These are phyloP conservation scores for Iguana delicatissima DNA, from an alignment of 2,797 vertebrate species.

Conservation along the genomic window DNA sequence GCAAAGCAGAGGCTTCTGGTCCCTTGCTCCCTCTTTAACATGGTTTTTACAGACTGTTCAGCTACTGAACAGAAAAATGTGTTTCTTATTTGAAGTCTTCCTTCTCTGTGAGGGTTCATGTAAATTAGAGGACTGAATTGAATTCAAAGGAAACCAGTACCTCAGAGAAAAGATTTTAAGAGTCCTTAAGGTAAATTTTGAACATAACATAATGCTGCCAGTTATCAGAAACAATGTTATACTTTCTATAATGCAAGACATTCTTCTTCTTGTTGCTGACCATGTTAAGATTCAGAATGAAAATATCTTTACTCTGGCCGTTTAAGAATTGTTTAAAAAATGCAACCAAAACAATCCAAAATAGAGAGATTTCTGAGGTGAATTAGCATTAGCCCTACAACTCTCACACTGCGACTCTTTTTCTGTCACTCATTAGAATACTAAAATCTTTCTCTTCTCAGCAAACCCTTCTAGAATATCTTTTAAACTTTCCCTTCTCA, in stretches of 20 bases:
- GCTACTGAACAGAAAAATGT: conserved; percentile 15
- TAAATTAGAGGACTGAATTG: not conserved
- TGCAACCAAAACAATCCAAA: not conserved
- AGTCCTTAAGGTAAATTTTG: not conserved
- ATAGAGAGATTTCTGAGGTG: not conserved
- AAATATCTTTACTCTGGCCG: not conserved
- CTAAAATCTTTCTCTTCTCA: not conserved
- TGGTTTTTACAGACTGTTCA: not conserved
- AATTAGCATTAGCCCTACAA: not conserved
- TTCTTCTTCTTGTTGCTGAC: not conserved
- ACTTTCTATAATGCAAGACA: not conserved
- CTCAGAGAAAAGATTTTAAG: conserved; percentile 24
- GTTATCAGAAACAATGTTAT: not conserved
- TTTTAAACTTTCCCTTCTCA: not conserved
- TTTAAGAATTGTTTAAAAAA: not conserved
- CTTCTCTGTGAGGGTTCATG: not conserved
- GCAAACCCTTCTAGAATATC: not conserved
- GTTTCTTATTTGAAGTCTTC: conserved; percentile 21
- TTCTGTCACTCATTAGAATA: not conserved
- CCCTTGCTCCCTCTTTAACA: not conserved
- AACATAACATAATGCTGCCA: not conserved
- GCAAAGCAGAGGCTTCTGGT: not conserved
- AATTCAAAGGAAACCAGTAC: not conserved
- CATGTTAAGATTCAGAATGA: not conserved
- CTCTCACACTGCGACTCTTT: not conserved